phyloP scores from a whole-genome alignment of 2,113 vertebrate species.

The Calyptomena viridis region DNA sequence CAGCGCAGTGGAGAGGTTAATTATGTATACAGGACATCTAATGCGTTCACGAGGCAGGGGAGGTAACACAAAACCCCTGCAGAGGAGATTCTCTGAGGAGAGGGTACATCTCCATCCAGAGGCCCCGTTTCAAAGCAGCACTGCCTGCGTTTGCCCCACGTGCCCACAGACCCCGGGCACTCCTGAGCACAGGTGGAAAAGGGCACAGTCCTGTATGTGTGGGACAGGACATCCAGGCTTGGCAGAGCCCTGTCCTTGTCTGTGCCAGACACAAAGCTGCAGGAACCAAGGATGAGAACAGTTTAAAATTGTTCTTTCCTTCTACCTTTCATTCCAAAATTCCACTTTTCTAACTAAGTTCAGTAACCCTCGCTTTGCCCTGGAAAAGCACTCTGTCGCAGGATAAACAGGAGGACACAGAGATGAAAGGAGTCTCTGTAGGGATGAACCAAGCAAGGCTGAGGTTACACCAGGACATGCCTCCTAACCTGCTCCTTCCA shows the following conservation, averaged over 20 bases:
- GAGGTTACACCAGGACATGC: not conserved
- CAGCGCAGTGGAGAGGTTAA: not conserved
- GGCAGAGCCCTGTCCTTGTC: not conserved
- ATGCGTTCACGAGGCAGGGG: not conserved
- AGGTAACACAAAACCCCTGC: not conserved
- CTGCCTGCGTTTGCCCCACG: not conserved
- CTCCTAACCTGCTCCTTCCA: not conserved
- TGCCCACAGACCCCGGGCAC: accelerated
- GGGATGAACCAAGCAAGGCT: not conserved
- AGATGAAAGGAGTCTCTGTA: not conserved
- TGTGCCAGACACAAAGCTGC: not conserved
- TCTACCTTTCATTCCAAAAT: not conserved
- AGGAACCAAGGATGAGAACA: not conserved
- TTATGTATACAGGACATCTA: not conserved
- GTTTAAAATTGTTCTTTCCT: not conserved
- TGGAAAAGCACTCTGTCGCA: not conserved
- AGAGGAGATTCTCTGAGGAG: not conserved
- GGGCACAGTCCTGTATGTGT: accelerated
- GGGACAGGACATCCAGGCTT: not conserved
- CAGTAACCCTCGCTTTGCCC: not conserved
- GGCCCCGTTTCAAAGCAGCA: not conserved
- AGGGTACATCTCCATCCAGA: not conserved
- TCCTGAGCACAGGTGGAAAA: not conserved
- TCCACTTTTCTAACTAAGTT: not conserved
- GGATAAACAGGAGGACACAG: not conserved